Evolutionary conservation across 2,113 vertebrate species (phyloP), one percentile per base, ranked within the genome.

Genomic region (Calypte anna): DNA sequence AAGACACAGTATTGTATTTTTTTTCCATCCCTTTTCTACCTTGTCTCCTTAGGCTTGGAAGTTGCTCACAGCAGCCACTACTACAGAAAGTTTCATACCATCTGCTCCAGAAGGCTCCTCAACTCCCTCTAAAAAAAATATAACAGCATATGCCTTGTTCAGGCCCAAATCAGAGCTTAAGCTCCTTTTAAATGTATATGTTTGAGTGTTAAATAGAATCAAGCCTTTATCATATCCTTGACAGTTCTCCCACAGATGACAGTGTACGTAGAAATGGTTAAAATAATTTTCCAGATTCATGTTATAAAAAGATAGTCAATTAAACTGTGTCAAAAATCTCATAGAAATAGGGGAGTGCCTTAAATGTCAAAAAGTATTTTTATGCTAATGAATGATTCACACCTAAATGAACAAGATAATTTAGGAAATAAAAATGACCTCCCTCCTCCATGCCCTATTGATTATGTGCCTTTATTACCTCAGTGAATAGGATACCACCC

Each of bases 311-410:
- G 67, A 72, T 68, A 90, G 75, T 95, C 82, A 66, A 21, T 64
- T 44, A 75, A 97, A 91, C 23, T 63, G 12, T 91, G 90, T 92
- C 86, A 94, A 90, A 90, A 94, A 85, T 80, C 77, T 93, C 67
- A 83, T 38, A 66, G 78, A 96, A 96, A 94, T 50, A 86, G 27
- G 85, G 93, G 91, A 96, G 88, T 90, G 63, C 82, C 92, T 93
- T 89, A 96, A 96, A 95, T 90, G 92, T 96, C 96, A 95, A 24
- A 82, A 81, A 68, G 80, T 57, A 94, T 95, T 96, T 91, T 94
- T 96, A 96, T 96, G 96, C 33, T 94, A 95, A 95, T 96, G 61
- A 84, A 83, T 81, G 57, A 88, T 95, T 95, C 92, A 90, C 59
- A 82, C 83, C 66, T 63, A 95, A 96, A 83, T 75, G 57, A 95